phyloP scores from a whole-genome alignment of 2,797 vertebrate genomes.

The Glossophaga mutica region DNA sequence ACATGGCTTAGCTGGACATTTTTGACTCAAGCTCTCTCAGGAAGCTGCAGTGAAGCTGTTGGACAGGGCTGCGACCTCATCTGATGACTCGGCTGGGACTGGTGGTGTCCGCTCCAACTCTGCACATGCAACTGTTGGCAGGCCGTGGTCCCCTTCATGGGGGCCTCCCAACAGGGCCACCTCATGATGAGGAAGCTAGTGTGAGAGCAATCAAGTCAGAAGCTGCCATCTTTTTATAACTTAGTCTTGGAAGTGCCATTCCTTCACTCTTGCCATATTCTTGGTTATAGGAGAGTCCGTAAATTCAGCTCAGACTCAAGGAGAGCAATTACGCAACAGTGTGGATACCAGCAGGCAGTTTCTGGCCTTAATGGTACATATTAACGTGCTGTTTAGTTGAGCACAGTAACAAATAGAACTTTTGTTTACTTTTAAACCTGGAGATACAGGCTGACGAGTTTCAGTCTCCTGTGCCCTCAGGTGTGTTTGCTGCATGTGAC shows the following conservation, averaged over 20 bases:
- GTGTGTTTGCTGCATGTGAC: rapidly evolving
- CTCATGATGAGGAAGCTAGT: background rate
- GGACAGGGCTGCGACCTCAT: background rate
- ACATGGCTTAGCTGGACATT: background rate
- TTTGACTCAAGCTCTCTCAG: background rate
- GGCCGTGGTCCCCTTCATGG: background rate
- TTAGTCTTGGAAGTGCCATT: background rate
- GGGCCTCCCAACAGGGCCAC: background rate
- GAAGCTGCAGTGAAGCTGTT: background rate
- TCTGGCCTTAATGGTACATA: background rate
- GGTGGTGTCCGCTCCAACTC: background rate
- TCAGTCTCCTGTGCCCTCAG: background rate
- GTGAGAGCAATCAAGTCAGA: background rate
- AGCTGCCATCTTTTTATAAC: background rate
- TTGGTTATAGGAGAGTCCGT: background rate
- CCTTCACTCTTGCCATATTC: background rate
- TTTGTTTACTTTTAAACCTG: conserved; percentile 10
- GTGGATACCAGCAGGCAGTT: background rate
- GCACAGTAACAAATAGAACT: background rate
- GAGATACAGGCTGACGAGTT: background rate
- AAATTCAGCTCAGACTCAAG: background rate
- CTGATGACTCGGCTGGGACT: background rate
- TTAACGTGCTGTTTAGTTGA: background rate
- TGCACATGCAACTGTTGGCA: background rate
- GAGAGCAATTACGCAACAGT: background rate